Evolutionary conservation across 2,888 invertebrate genomes (phyloP).

Genomic region (Eurois occulta): DNA sequence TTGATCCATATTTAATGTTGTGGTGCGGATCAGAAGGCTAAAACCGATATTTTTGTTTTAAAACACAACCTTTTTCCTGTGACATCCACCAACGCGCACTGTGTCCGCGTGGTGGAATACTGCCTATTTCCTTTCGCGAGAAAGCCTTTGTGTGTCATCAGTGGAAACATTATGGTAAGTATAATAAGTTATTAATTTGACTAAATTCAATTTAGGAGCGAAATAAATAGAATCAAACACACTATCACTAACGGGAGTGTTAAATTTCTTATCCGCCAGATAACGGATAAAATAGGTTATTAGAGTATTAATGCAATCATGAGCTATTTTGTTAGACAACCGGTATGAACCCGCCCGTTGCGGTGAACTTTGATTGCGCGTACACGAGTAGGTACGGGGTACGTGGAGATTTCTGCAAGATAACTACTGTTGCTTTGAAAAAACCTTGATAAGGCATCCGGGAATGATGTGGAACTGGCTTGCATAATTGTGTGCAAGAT

Average conservation of each 20-base stretch:
- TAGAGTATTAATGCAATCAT: constrained; percentile 67
- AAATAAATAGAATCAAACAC: constrained; percentile 44
- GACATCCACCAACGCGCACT: not conserved
- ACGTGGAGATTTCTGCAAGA: not conserved
- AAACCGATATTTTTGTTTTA: not conserved
- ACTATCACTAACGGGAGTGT: constrained; percentile 49
- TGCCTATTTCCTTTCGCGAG: not conserved
- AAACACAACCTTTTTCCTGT: not conserved
- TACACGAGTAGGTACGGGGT: constrained; percentile 16
- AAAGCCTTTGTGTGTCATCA: not conserved
- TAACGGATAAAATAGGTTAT: constrained; percentile 73
- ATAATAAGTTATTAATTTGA: not conserved
- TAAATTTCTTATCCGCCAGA: constrained; percentile 62
- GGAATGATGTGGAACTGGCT: not conserved
- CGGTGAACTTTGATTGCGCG: constrained; percentile 57
- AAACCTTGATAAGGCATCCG: not conserved
- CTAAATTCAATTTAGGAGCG: not conserved
- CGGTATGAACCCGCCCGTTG: constrained; percentile 47
- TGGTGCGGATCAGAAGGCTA: not conserved
- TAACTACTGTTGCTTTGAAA: not conserved
- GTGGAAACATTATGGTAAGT: not conserved
- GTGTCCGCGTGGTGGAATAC: not conserved
- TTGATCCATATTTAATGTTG: not conserved
- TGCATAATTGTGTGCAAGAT: not conserved
- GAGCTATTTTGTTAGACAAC: constrained; percentile 60